phyloP scores from a whole-genome alignment of 2,113 vertebrate species.

The Psammodynastes pulverulentus region DNA sequence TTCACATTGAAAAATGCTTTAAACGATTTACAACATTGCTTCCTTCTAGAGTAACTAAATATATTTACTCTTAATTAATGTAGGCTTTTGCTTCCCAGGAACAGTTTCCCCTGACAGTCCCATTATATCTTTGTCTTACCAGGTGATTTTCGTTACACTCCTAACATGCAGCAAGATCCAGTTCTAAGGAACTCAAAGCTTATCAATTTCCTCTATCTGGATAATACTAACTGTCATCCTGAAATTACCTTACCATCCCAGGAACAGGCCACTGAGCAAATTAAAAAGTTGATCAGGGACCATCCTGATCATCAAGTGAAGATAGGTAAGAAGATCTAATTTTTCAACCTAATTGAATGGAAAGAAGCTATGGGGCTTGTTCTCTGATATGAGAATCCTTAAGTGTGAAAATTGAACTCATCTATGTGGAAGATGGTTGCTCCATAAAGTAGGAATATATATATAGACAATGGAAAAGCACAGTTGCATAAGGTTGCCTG shows the following conservation, averaged over 20 bases:
- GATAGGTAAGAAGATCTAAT: slow-evolving; percentile 75
- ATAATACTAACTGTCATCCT: slow-evolving; percentile 92
- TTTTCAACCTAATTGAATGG: not conserved
- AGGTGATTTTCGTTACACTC: slow-evolving; percentile 92
- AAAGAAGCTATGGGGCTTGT: not conserved
- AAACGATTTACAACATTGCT: not conserved
- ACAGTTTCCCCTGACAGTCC: not conserved
- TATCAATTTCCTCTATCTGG: slow-evolving; percentile 90
- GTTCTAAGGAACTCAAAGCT: slow-evolving; percentile 73
- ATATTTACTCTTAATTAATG: not conserved
- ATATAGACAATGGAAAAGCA: not conserved
- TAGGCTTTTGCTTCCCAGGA: not conserved
- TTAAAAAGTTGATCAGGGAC: slow-evolving; percentile 80
- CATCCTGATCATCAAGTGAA: slow-evolving; percentile 80
- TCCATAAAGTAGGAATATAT: not conserved
- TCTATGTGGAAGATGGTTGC: not conserved
- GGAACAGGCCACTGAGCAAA: slow-evolving; percentile 78
- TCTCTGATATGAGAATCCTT: not conserved
- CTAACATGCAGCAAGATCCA: slow-evolving; percentile 80
- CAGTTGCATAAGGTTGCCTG: not conserved
- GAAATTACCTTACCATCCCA: slow-evolving; percentile 78
- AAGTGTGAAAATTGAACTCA: not conserved
- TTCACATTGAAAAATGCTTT: not conserved
- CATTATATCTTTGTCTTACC: slow-evolving; percentile 11
- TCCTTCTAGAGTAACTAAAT: not conserved